These are phyloP conservation scores for Gastrophysa polygoni DNA, from an alignment of 2,888 invertebrate species.

Conservation along the genomic window DNA sequence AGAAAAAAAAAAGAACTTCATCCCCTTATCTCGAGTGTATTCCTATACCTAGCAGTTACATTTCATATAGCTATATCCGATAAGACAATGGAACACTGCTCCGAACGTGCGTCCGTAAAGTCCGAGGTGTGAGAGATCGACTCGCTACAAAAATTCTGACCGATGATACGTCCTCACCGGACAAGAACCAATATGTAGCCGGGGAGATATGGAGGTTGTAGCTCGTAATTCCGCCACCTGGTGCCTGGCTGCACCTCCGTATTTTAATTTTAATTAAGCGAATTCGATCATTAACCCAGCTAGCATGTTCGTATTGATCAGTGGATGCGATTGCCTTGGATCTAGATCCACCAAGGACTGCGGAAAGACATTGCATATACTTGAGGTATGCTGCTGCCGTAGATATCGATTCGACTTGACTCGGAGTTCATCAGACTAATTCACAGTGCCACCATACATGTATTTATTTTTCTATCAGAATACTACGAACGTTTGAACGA, in stretches of 20 bases:
- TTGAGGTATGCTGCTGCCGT: not conserved
- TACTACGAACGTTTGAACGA: too few species aligned
- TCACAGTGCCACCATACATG: not conserved
- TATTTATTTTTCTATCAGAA: too few species aligned
- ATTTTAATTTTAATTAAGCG: slow-evolving; percentile 58
- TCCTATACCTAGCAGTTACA: not conserved
- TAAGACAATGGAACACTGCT: slow-evolving; percentile 23
- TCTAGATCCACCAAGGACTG: slow-evolving; percentile 50
- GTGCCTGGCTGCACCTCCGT: slow-evolving; percentile 44
- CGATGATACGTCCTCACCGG: slow-evolving; percentile 37
- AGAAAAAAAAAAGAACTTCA: not conserved
- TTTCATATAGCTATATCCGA: slow-evolving; percentile 1
- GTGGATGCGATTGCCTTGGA: slow-evolving; percentile 55
- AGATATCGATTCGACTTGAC: not conserved
- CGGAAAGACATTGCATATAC: slow-evolving; percentile 4
- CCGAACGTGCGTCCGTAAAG: slow-evolving; percentile 25
- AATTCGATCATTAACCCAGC: slow-evolving; percentile 53
- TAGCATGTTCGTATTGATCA: slow-evolving; percentile 52
- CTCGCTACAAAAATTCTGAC: slow-evolving; percentile 34
- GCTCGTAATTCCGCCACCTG: slow-evolving; percentile 39
- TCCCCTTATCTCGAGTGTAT: not conserved
- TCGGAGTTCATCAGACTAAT: not conserved
- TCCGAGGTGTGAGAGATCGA: slow-evolving; percentile 19
- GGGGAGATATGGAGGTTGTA: slow-evolving; percentile 44
- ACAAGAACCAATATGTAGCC: slow-evolving; percentile 44